Evolutionary conservation across 2,113 vertebrate genomes (phyloP).

Genomic region (Zingel zingel): DNA sequence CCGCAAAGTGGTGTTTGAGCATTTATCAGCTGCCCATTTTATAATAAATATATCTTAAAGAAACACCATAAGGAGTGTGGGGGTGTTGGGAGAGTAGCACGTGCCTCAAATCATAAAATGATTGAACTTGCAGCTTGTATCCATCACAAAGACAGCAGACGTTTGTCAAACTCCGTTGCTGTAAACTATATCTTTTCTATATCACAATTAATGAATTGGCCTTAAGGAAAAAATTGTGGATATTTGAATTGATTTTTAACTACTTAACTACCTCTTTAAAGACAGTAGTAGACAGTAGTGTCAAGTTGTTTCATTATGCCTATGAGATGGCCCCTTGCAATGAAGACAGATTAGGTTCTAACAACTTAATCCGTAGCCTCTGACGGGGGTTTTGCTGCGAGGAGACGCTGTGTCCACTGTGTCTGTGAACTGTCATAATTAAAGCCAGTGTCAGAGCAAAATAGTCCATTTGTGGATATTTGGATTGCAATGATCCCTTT

Average conservation of each 20-base stretch:
- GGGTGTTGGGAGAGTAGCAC: background rate
- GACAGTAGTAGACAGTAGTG: background rate
- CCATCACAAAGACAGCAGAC: background rate
- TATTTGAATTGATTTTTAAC: background rate
- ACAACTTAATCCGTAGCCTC: slow-evolving; percentile 69
- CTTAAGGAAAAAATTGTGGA: background rate
- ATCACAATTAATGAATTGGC: background rate
- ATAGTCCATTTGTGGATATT: slow-evolving; percentile 6
- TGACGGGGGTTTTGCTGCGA: slow-evolving; percentile 44
- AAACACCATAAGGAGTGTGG: background rate
- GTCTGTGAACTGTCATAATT: slow-evolving; percentile 50
- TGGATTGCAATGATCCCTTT: slow-evolving; percentile 22
- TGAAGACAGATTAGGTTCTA: slow-evolving; percentile 56
- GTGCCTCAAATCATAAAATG: background rate
- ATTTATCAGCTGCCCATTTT: slow-evolving; percentile 18
- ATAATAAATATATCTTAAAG: background rate
- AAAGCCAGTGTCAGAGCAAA: slow-evolving; percentile 16
- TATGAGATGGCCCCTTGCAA: slow-evolving; percentile 1
- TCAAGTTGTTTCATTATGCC: slow-evolving; percentile 10
- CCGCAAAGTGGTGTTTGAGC: background rate
- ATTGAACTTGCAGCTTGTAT: slow-evolving; percentile 8
- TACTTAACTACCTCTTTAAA: slow-evolving; percentile 3
- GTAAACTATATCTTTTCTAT: background rate
- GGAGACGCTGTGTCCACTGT: slow-evolving; percentile 34
- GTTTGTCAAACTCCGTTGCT: background rate